Evolutionary conservation across 2,888 invertebrate genomes (phyloP), one percentile per base, ranked within the genome.

Genomic region (Callyntrura sp.): DNA sequence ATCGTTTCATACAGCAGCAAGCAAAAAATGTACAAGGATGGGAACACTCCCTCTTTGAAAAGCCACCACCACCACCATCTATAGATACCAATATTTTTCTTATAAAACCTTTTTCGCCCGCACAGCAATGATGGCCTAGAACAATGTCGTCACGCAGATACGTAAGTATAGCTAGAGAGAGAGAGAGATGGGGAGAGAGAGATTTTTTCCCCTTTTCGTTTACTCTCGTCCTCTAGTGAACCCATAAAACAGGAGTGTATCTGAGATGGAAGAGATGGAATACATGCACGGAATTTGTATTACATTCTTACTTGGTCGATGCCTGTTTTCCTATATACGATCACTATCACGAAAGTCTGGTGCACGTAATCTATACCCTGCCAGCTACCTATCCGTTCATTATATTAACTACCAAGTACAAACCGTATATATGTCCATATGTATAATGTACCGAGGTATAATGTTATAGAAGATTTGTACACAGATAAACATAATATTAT

Each of bases 211-310:
- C 12, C 17, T 76, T 17, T n/a, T 68, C 43, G 17, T 45, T 17
- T 48, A 35, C 35, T 25, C 48, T 25, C 51, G 78, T 60, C 43
- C 35, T 81, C 35, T 17, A 17, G 60, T 51, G 43, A 14, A 78
- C 45, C 20, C 28, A 51, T 14, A 25, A 51, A 25, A 55, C 25
- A 25, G 45, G 23, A 17, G 55, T 12, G 28, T 68, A 23, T 35
- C 25, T 35, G 20, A 14, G 48, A 35, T 73, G 73, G 12, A 76
- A 28, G 62, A 76, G 65, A 85, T 48, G 43, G 28, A 48, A 48
- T 85, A 85, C 85, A 85, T 65, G 85, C 45, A 65, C 73, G 8
- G 85, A 76, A 85, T 85, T 57, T 23, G 45, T 85, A 85, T 57
- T 76, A 55, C 35, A 17, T 60, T 62, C 23, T 62, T 62, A 70